These are phyloP conservation scores for Cyclopterus lumpus DNA, from an alignment of 2,797 vertebrate species.

Conservation along the genomic window DNA sequence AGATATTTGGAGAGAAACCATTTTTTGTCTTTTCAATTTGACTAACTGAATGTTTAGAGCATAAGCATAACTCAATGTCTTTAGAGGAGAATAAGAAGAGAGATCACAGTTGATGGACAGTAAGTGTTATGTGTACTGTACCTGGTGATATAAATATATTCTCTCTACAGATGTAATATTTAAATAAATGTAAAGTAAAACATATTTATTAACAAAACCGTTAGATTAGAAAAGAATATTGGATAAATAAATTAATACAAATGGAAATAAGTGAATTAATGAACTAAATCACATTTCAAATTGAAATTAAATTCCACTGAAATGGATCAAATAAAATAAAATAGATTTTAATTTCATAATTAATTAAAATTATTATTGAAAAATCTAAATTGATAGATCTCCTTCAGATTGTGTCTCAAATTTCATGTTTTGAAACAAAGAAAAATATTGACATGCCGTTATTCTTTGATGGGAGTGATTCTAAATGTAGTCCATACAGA, in stretches of 20 bases:
- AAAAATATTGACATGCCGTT: not conserved
- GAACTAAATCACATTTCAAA: not conserved
- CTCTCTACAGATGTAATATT: not conserved
- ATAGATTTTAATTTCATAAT: not conserved
- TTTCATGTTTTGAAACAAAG: not conserved
- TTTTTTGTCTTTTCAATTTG: not conserved
- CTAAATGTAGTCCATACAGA: no score
- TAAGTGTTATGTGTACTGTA: not conserved
- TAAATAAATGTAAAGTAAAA: not conserved
- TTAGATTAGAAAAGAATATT: not conserved
- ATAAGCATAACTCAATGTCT: not conserved
- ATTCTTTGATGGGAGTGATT: no score
- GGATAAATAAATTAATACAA: not conserved
- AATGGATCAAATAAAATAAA: not conserved
- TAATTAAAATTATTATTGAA: no score
- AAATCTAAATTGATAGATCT: not conserved
- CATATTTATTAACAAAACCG: not conserved
- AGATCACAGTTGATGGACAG: not conserved
- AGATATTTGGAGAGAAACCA: not conserved
- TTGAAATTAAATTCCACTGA: not conserved
- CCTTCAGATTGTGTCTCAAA: no score
- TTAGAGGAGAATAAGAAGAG: not conserved
- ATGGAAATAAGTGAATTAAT: no score
- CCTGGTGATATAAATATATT: not conserved
- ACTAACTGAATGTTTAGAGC: not conserved